These are phyloP conservation scores for Littorina saxatilis DNA, from an alignment of 1,140 invertebrate genomes.

Conservation along the genomic window DNA sequence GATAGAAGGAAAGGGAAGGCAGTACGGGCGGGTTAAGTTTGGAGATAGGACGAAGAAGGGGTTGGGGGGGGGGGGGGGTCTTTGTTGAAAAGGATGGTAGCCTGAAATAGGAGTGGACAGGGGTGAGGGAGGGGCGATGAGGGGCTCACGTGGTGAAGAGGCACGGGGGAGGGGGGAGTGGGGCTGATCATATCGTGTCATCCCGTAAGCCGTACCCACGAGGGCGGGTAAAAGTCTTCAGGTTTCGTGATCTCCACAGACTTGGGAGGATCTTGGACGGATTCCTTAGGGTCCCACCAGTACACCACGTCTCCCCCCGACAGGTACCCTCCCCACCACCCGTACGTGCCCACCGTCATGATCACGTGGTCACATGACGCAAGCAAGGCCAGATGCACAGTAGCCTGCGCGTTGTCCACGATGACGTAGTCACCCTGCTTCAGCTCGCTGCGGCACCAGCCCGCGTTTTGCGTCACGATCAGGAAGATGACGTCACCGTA, in stretches of 20 bases:
- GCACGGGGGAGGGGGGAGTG: no score
- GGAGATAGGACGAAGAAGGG: not conserved
- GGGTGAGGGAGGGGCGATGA: not conserved
- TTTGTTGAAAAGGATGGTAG: no score
- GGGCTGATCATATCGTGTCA: not conserved
- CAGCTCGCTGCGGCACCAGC: slow-evolving; percentile 32
- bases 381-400: slow-evolving; percentile 69
- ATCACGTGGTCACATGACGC: slow-evolving; percentile 65
- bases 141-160: not conserved
- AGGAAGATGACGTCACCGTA: slow-evolving; percentile 30
- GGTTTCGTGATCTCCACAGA: not conserved
- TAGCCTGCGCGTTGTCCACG: not conserved
- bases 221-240: not conserved
- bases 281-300: slow-evolving; percentile 33
- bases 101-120: no score
- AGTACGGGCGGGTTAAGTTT: not conserved
- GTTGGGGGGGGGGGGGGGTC: no score
- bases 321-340: slow-evolving; percentile 69
- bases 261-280: not conserved
- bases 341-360: slow-evolving; percentile 67
- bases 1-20: not conserved
- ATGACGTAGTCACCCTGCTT: not conserved
- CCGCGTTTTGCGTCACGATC: slow-evolving; percentile 21
- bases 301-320: slow-evolving; percentile 65
- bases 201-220: not conserved